phyloP scores from a whole-genome alignment of 2,888 invertebrate genomes.

The Drosophila maculinotata region DNA sequence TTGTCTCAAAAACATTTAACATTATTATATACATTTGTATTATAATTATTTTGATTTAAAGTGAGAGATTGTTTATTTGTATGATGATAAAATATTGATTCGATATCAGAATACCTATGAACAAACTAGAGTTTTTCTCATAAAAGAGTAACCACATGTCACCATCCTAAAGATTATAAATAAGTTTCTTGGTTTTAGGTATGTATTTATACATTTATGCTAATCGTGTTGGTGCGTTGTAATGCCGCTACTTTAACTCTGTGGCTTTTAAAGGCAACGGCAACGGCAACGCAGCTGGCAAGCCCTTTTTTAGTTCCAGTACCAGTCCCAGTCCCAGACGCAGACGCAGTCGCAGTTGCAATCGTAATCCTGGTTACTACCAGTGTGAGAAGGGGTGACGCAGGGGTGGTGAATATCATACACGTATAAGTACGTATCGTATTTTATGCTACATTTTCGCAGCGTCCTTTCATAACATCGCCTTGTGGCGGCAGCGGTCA shows the following conservation, averaged over 20 bases:
- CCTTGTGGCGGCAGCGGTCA: constrained; percentile 66
- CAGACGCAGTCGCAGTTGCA: constrained; percentile 26
- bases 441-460: constrained; percentile 66
- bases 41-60: background rate
- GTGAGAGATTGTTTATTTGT: no score
- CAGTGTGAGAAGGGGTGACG: background rate
- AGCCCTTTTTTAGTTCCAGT: constrained; percentile 52
- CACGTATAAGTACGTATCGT: constrained; percentile 40
- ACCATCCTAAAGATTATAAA: background rate
- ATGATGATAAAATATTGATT: no score
- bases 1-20: background rate
- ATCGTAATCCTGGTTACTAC: constrained; percentile 40
- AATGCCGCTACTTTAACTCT: constrained; percentile 81
- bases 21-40: background rate
- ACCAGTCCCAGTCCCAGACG: constrained; percentile 36
- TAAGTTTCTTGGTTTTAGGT: constrained; percentile 45
- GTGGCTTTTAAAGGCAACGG: constrained; percentile 74
- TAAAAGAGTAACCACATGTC: constrained; percentile 2
- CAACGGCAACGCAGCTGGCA: constrained; percentile 66
- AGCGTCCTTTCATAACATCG: constrained; percentile 76
- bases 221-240: constrained; percentile 77
- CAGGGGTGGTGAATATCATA: constrained; percentile 17
- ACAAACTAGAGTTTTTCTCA: background rate
- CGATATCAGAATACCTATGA: no score
- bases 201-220: constrained; percentile 81